Percentiles rank a stretch among this genome's conserved stretches.
phyloP scores from a whole-genome alignment of 1,140 invertebrate species.

The Drosophila bocqueti region DNA sequence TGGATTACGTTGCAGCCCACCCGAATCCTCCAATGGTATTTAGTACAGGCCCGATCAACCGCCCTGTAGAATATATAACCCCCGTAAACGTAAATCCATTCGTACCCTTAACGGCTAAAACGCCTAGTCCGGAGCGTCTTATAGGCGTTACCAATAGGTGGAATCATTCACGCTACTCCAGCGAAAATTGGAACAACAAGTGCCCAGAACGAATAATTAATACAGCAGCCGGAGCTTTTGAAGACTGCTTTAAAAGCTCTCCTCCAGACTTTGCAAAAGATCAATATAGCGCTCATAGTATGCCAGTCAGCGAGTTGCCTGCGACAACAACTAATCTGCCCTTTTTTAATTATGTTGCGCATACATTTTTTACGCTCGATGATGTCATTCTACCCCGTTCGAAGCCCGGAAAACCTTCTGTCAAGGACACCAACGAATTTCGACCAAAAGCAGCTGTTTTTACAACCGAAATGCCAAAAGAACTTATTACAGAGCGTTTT shows the following conservation, averaged over 20 bases:
- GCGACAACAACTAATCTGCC: constrained; percentile 43
- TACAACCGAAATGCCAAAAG: constrained; percentile 21
- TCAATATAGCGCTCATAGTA: constrained; percentile 14
- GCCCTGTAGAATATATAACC: constrained; percentile 15
- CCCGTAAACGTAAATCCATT: constrained; percentile 26
- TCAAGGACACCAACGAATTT: constrained; percentile 19
- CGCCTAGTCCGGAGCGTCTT: constrained; percentile 19
- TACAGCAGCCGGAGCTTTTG: not conserved
- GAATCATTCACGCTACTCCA: constrained; percentile 16
- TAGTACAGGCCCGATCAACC: constrained; percentile 1
- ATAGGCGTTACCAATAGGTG: constrained; percentile 19
- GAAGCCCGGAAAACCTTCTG: constrained; percentile 1
- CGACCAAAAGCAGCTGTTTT: constrained; percentile 6
- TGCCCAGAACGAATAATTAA: constrained; percentile 26
- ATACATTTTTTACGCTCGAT: constrained; percentile 50
- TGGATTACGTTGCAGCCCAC: constrained; percentile 19
- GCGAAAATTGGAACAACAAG: constrained; percentile 19
- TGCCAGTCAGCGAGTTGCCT: constrained; percentile 16
- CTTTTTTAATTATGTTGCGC: constrained; percentile 45
- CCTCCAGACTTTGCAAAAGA: constrained; percentile 14
- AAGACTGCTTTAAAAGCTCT: constrained; percentile 23
- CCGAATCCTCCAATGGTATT: constrained; percentile 13
- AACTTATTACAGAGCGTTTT: constrained; percentile 6
- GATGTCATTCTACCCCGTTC: constrained; percentile 46
- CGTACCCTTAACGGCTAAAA: constrained; percentile 27